These are phyloP conservation scores for Scaptomyza polygonia DNA, from an alignment of 2,888 invertebrate genomes.

Conservation along the genomic window DNA sequence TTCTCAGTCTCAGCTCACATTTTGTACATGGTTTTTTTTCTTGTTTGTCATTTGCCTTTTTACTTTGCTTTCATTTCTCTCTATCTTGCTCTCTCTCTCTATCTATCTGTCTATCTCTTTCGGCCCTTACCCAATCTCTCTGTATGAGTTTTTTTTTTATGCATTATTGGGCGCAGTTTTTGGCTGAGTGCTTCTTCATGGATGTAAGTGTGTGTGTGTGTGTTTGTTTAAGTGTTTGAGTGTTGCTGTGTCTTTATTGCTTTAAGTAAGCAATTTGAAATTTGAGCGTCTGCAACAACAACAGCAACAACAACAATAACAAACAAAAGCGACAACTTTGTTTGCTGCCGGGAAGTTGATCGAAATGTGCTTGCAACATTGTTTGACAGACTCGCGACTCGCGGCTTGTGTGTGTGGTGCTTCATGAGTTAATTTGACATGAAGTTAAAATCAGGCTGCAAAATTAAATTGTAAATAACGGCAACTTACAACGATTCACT, in stretches of 20 bases:
- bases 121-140: constrained; percentile 1
- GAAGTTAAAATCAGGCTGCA: constrained; percentile 40
- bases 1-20: constrained; percentile 15
- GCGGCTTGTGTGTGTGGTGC: constrained; percentile 24
- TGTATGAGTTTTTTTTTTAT: constrained; percentile 22
- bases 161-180: constrained; percentile 52
- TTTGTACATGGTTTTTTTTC: constrained; percentile 39
- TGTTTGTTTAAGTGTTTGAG: constrained; percentile 35
- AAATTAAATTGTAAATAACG: constrained; percentile 4
- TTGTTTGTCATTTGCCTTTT: constrained; percentile 60
- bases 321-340: constrained; percentile 33
- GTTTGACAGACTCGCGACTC: constrained; percentile 29
- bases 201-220: constrained; percentile 12
- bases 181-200: constrained; percentile 54
- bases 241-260: constrained; percentile 67
- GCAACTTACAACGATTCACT: not conserved
- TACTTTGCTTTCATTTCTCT: constrained; percentile 46
- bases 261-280: constrained; percentile 79
- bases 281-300: constrained; percentile 63
- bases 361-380: constrained; percentile 65
- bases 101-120: constrained; percentile 4
- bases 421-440: constrained; percentile 72
- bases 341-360: constrained; percentile 50
- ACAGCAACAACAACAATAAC: constrained; percentile 28
- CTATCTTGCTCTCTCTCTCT: constrained; percentile 4